Percentiles rank a stretch among this genome's conserved stretches.
Evolutionary conservation across 2,888 invertebrate genomes (phyloP).

Genomic region (Tholera decimalis): DNA sequence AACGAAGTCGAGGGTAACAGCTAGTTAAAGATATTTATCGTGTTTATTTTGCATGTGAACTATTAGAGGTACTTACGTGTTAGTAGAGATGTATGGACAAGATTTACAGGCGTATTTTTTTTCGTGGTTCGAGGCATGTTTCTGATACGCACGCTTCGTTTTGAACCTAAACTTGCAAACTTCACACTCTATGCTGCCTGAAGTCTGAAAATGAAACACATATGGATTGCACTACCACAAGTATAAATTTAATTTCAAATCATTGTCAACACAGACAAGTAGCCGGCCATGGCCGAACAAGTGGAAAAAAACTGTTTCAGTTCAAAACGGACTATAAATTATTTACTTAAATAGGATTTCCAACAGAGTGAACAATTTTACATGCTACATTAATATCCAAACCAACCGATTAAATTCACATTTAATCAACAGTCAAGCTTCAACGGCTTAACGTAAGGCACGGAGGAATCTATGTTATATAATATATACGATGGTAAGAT

Average conservation of each 20-base stretch:
- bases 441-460: too few relatives aligned
- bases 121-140: slow-evolving; percentile 84
- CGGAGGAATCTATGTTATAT: too few relatives aligned
- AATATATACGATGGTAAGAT: too few relatives aligned
- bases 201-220: slow-evolving; percentile 68
- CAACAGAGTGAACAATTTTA: too few relatives aligned
- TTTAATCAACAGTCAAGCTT: too few relatives aligned
- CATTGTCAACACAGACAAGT: not conserved
- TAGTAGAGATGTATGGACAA: slow-evolving; percentile 83
- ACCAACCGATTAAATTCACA: too few relatives aligned
- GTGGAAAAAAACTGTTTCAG: not conserved
- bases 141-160: slow-evolving; percentile 81
- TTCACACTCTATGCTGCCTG: slow-evolving; percentile 81
- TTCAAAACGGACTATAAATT: not conserved
- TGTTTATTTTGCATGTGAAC: too few relatives aligned
- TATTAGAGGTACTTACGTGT: slow-evolving; percentile 78
- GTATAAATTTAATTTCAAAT: not conserved
- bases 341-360: too few relatives aligned
- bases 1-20: too few relatives aligned
- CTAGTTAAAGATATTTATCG: too few relatives aligned
- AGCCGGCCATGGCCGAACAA: not conserved
- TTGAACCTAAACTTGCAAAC: slow-evolving; percentile 86
- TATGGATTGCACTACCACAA: not conserved
- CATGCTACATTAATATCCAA: too few relatives aligned
- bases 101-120: slow-evolving; percentile 86